phyloP scores from a whole-genome alignment of 2,113 vertebrate species.

The Paracanthobrama guichenoti region DNA sequence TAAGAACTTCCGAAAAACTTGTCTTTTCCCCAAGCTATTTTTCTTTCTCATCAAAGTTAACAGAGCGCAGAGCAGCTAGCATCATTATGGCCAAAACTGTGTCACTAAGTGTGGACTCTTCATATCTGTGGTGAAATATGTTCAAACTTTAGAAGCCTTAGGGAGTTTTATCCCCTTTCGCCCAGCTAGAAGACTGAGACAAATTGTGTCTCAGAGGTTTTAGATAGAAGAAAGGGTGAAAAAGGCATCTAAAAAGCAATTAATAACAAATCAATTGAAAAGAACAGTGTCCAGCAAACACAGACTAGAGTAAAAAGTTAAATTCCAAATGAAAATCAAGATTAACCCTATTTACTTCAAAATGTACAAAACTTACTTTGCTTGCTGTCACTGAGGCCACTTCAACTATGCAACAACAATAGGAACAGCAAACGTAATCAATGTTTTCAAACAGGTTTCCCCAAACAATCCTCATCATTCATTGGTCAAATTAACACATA shows the following conservation, averaged over 20 bases:
- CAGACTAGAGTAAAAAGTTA: neutral
- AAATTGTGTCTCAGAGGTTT: conserved; percentile 31
- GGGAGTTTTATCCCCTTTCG: conserved; percentile 15
- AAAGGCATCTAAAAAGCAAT: conserved; percentile 32
- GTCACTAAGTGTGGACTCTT: neutral
- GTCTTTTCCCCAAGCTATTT: neutral
- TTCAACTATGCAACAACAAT: neutral
- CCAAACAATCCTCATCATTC: neutral
- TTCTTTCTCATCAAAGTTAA: neutral
- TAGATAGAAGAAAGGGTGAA: neutral
- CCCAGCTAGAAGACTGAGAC: conserved; percentile 15
- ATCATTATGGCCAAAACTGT: conserved; percentile 10
- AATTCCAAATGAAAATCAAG: conserved; percentile 13
- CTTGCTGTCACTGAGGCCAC: neutral
- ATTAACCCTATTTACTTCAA: neutral
- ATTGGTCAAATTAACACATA: neutral
- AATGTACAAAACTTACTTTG: neutral
- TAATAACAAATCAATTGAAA: conserved; percentile 33
- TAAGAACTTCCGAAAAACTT: neutral
- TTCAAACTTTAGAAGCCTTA: conserved; percentile 17
- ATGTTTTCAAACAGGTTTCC: neutral
- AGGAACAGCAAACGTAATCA: neutral
- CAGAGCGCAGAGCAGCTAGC: neutral
- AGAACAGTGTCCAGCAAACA: conserved; percentile 15
- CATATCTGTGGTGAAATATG: neutral